Conservation (phyloP, 2,113 vertebrate species). For the Ornithorhynchus anatinus region DNA sequence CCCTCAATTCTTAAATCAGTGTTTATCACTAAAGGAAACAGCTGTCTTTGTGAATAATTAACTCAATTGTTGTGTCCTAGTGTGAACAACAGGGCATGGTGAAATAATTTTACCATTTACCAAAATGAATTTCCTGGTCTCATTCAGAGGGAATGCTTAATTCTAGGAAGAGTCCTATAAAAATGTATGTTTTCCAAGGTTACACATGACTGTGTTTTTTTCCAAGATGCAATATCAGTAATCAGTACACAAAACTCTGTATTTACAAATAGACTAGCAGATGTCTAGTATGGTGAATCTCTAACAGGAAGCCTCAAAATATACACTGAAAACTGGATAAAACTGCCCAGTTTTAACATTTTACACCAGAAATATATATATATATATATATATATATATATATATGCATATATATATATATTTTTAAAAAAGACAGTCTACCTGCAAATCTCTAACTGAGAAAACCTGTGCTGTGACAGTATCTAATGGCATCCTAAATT, state of each 20-base stretch:
- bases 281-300: neutral
- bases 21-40: conserved; percentile 13
- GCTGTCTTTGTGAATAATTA: neutral
- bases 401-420: too few species aligned
- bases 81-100: neutral
- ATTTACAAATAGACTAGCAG: fast-evolving
- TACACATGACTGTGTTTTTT: too few species aligned
- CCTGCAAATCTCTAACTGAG: too few species aligned
- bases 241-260: fast-evolving
- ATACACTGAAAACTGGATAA: too few species aligned
- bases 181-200: neutral
- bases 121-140: neutral
- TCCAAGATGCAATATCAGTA: fast-evolving
- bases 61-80: neutral
- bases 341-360: too few species aligned
- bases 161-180: neutral
- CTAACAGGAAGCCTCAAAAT: fast-evolving
- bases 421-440: too few species aligned
- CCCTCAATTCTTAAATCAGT: neutral
- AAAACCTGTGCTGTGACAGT: too few species aligned
- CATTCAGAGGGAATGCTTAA: neutral
- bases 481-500: too few species aligned
- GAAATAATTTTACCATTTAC: neutral
- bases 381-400: too few species aligned
- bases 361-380: too few species aligned